Conservation (phyloP, 2,797 vertebrate genomes). For the Glyptemys insculpta region DNA sequence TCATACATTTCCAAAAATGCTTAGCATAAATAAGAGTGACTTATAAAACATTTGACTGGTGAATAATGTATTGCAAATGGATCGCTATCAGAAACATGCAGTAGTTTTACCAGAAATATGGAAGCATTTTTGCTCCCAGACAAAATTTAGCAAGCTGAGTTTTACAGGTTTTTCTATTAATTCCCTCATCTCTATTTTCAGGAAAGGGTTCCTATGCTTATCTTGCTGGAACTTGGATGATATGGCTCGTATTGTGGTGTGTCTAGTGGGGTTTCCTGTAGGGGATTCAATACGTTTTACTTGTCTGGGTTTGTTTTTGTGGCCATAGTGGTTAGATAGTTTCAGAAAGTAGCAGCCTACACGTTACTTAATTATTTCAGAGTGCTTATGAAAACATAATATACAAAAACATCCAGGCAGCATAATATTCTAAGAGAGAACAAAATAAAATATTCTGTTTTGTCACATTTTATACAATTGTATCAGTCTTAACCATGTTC, state of each 20-base stretch:
- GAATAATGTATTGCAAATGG: not conserved
- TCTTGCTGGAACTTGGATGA: fast-evolving
- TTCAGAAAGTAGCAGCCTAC: not conserved
- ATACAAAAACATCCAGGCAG: not conserved
- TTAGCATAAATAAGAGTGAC: not conserved
- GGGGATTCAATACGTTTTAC: fast-evolving
- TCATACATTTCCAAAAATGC: not conserved
- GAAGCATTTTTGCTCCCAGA: slow-evolving; percentile 8
- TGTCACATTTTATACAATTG: not conserved
- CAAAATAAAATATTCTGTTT: not conserved
- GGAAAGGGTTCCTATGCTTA: not conserved
- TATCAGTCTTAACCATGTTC: not conserved
- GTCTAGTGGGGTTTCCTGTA: not conserved
- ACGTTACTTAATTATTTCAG: not conserved
- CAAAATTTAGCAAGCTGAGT: not conserved
- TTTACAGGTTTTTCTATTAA: not conserved
- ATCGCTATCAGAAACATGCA: not conserved
- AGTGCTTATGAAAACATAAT: not conserved
- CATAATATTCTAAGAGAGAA: not conserved
- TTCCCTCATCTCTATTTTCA: not conserved
- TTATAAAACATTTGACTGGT: not conserved
- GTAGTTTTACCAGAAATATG: not conserved
- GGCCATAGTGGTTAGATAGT: not conserved
- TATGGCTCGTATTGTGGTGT: not conserved
- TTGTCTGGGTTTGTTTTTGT: not conserved